Conservation (phyloP, 1,140 invertebrate genomes). For the Cydia amplana region DNA sequence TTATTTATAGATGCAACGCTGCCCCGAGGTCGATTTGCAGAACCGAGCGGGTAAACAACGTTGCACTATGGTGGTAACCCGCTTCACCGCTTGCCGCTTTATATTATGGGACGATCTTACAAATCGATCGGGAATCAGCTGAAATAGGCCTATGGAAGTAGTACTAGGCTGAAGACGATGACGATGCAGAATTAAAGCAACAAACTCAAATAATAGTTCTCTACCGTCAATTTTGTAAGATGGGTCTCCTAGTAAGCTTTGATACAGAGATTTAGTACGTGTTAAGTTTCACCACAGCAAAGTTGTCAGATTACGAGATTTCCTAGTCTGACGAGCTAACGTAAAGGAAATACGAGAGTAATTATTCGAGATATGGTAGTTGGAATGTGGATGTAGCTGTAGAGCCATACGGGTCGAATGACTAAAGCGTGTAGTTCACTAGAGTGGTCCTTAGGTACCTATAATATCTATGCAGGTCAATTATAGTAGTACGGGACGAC, state of each 20-base stretch:
- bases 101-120: constrained; percentile 12
- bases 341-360: constrained; percentile 6
- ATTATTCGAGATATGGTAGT: background rate
- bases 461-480: too few relatives aligned
- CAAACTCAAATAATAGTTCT: too few relatives aligned
- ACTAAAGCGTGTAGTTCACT: background rate
- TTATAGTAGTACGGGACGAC: too few relatives aligned
- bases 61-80: constrained; percentile 51
- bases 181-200: too few relatives aligned
- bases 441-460: background rate
- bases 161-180: too few relatives aligned
- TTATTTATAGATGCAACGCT: constrained; percentile 76
- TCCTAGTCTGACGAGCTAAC: constrained; percentile 16
- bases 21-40: constrained; percentile 68
- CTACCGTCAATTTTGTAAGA: background rate
- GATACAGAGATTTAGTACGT: background rate
- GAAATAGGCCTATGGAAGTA: too few relatives aligned
- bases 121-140: too few relatives aligned
- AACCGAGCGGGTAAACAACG: constrained; percentile 66
- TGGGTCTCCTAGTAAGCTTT: background rate
- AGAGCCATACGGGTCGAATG: background rate
- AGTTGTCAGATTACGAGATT: constrained; percentile 15
- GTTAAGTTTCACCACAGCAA: background rate
- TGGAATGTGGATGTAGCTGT: constrained; percentile 22
- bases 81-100: background rate